Conservation (phyloP, 2,797 vertebrate species). For the Anguilla megastoma region DNA sequence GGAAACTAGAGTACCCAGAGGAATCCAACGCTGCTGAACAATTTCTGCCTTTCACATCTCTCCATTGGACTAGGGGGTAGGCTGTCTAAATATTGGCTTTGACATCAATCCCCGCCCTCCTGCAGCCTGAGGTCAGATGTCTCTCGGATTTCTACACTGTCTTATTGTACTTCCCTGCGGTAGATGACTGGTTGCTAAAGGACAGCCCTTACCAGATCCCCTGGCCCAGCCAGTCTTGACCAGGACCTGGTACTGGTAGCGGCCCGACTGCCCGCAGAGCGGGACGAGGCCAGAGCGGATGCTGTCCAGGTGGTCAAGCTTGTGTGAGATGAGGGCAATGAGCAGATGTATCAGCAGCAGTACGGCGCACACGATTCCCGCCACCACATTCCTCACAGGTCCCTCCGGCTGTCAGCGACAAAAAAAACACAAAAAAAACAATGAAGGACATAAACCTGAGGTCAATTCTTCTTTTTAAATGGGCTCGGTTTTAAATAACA, state of each 20-base stretch:
- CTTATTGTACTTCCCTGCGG: neutral
- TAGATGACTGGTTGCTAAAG: neutral
- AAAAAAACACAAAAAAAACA: neutral
- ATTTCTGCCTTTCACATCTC: too few relatives aligned
- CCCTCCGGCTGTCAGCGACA: conserved; percentile 58
- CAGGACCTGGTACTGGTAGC: conserved; percentile 74
- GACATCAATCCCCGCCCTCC: too few relatives aligned
- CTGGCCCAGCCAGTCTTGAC: conserved; percentile 77
- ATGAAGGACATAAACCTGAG: neutral
- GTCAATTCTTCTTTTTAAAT: conserved; percentile 4
- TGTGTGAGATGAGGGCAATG: conserved; percentile 73
- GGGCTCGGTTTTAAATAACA: neutral
- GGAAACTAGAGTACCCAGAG: too few relatives aligned
- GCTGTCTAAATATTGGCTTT: too few relatives aligned
- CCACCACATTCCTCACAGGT: conserved; percentile 62
- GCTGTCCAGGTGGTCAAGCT: conserved; percentile 76
- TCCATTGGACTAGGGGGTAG: too few relatives aligned
- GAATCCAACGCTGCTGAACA: too few relatives aligned
- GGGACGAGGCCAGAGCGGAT: conserved; percentile 67
- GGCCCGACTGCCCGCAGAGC: conserved; percentile 71
- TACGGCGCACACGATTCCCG: conserved; percentile 67
- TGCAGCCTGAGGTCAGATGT: too few relatives aligned
- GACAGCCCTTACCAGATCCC: conserved; percentile 67
- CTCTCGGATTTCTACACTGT: neutral
- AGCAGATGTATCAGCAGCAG: conserved; percentile 72